A percentile compares a stretch with the other conserved stretches of the same genome.
phyloP scores from a whole-genome alignment of 37 sponge, comb jelly and placozoan genomes.

The Halichondria panicea region DNA sequence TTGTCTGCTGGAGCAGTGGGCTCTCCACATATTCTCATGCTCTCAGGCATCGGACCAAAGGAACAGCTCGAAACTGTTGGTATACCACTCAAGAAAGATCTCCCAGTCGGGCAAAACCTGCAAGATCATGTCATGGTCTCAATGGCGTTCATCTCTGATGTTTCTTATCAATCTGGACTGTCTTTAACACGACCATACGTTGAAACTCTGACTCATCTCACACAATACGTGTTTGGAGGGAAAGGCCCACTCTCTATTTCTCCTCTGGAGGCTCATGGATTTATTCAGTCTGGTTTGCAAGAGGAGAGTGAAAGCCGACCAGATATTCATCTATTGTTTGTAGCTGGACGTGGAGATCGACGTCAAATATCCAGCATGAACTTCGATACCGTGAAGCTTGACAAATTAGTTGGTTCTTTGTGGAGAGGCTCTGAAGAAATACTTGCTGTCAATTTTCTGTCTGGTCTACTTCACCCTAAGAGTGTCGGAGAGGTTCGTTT shows the following conservation, averaged over 20 bases:
- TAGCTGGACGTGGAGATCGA: constrained; percentile 13
- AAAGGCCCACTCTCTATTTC: constrained; percentile 31
- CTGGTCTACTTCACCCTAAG: constrained; percentile 60
- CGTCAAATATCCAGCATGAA: no score
- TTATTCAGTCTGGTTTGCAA: constrained; percentile 20
- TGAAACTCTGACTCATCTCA: not conserved
- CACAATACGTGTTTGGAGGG: constrained; percentile 17
- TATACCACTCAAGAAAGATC: constrained; percentile 45
- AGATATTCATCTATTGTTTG: constrained; percentile 44
- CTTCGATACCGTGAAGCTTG: no score
- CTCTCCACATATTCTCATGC: constrained; percentile 73
- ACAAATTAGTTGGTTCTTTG: not conserved
- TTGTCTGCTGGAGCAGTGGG: constrained; percentile 77
- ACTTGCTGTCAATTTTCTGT: constrained; percentile 14
- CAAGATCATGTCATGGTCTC: constrained; percentile 77
- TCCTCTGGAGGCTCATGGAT: constrained; percentile 49
- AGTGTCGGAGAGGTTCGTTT: constrained; percentile 71
- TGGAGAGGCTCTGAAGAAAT: not conserved
- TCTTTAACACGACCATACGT: not conserved
- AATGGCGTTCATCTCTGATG: constrained; percentile 4
- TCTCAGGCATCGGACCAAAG: constrained; percentile 82
- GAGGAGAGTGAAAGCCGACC: constrained; percentile 24
- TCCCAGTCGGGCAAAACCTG: constrained; percentile 86
- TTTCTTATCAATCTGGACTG: not conserved
- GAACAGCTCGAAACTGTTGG: constrained; percentile 37